phyloP scores from a whole-genome alignment of 2,797 vertebrate genomes.

The Coregonus suidteri region DNA sequence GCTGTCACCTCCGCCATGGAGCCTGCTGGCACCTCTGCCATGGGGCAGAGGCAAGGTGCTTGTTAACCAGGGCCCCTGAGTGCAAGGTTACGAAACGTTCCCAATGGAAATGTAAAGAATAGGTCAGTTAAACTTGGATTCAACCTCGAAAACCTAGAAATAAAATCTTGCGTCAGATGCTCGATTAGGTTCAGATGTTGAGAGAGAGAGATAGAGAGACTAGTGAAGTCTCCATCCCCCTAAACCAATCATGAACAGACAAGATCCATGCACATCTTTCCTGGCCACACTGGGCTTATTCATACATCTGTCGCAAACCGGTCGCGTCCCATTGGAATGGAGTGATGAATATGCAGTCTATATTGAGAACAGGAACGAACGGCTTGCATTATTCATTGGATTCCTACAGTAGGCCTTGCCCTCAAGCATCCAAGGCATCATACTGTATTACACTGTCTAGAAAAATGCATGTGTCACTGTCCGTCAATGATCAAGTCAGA shows the following conservation, averaged over 20 bases:
- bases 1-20: neutral
- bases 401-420: neutral
- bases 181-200: neutral
- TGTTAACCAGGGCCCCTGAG: neutral
- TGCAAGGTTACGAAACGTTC: neutral
- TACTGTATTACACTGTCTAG: neutral
- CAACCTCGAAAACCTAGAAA: neutral
- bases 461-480: neutral
- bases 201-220: neutral
- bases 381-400: neutral
- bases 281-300: neutral
- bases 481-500: no score
- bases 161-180: neutral
- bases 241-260: neutral
- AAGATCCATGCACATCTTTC: neutral
- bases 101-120: neutral
- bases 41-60: neutral
- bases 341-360: neutral
- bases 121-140: neutral
- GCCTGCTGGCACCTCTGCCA: neutral
- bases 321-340: neutral
- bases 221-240: neutral
- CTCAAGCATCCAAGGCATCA: neutral
- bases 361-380: neutral
- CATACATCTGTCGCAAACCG: no score